Evolutionary conservation across 2,888 invertebrate species (phyloP), one percentile per base, ranked within the genome.

Genomic region (Dinocampus coccinellae): DNA sequence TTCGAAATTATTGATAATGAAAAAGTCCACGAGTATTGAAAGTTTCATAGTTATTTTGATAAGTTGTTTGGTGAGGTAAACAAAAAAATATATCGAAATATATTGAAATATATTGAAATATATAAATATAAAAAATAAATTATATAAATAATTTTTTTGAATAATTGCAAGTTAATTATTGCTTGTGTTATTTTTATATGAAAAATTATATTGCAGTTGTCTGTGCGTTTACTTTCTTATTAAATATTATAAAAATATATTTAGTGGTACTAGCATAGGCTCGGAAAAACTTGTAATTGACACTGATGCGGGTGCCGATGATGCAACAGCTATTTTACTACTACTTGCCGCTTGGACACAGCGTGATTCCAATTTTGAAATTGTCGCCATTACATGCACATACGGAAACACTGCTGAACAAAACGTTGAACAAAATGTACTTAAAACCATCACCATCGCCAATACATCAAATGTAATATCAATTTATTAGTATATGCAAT

Each of bases 311-410:
- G 90, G 90, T 1, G 83, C 82, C 0, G 90, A 90, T 73, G 90
- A 90, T 78, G 89, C 89, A 0, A 68, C 85, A 55, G 90, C 89
- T 1, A 83, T 90, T 64, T 76, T 89, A 42, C 74, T 89, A 42
- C 80, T 85, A 3, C 76, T 89, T 6, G 77, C 78, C 3, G 77
- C 79, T 13, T 36, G 29, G 74, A 69, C 9, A 68, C 77, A 10
- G 26, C 73, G 80, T 1, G 73, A 82, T 0, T 63, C 63, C 3
- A 66, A 63, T 60, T 83, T 88, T 6, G 83, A 89, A 61, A 81
- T 91, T 4, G 55, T 90, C 1, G 91, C 88, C n/a, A 89, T 92
- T 61, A 91, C 91, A 0, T 90, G 90, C 75, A 88, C 88, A 0
- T 85, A 88, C 55, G 91, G 92, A 2, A 91, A 91, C 78, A 89